Percentiles rank a stretch among this genome's conserved stretches.
Evolutionary conservation across 2,797 vertebrate genomes (phyloP).

Genomic region (Microctenopoma steveboyesi): DNA sequence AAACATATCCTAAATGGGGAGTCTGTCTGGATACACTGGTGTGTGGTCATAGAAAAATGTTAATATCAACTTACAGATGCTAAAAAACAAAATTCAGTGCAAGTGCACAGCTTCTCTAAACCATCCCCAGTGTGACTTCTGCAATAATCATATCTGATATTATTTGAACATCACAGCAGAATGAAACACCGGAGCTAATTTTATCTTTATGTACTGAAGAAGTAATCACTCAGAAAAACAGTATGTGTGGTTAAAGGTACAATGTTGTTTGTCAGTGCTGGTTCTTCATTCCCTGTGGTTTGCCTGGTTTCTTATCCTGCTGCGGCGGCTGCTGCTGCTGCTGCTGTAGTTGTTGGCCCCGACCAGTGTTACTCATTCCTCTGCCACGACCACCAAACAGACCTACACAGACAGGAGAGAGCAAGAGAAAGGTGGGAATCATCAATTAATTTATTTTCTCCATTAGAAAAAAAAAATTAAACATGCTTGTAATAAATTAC

Average conservation of each 20-base stretch:
- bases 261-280: conserved; percentile 81
- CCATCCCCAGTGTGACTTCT: conserved; percentile 33
- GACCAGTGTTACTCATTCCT: conserved; percentile 84
- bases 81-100: conserved; percentile 56
- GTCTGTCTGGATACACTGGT: conserved; percentile 21
- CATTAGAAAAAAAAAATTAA: neutral
- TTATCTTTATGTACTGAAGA: conserved; percentile 30
- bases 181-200: conserved; percentile 36
- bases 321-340: conserved; percentile 74
- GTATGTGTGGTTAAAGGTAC: conserved; percentile 20
- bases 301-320: conserved; percentile 92
- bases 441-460: neutral
- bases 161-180: conserved; percentile 29
- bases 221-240: conserved; percentile 26
- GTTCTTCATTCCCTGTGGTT: conserved; percentile 89
- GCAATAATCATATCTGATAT: conserved; percentile 7
- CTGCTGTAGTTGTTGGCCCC: conserved; percentile 84
- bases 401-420: conserved; percentile 41
- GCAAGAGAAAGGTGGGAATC: neutral
- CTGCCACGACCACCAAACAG: conserved; percentile 86
- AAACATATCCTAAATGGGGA: conserved; percentile 11
- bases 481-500: neutral
- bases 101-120: conserved; percentile 47
- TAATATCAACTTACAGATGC: conserved; percentile 28
- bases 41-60: conserved; percentile 21